Base-by-base conservation (phyloP, 2,113 vertebrate species). In the Xiphophorus maculatus region DNA sequence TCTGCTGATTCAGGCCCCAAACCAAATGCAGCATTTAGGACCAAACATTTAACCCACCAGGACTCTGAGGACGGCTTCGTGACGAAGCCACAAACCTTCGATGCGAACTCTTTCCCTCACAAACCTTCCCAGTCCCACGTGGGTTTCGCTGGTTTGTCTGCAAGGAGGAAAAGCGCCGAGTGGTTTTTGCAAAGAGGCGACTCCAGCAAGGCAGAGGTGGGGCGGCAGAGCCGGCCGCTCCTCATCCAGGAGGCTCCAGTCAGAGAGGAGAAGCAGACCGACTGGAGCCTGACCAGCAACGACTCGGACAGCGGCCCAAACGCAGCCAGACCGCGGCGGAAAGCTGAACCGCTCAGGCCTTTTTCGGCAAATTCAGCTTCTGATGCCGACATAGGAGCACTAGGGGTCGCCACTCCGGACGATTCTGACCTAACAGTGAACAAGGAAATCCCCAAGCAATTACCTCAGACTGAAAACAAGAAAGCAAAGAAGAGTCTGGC, bases 201-300 rank as follows among this genome's bases (percentile, higher is more conserved):
- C 35, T 58, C 71, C 0, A 66, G 76, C 44, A 79, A 67, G 72
- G 40, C 74, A 11, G 42, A 85, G 44, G 61, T 79, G 9, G 77
- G 61, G 40, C 25, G 0, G 12, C 82, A 60, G 19, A 73, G 70
- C 27, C 71, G 84, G 37, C 51, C 86, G 12, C 76, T 81, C 44
- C 76, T 88, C 54, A 66, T 91, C 40, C 89, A 88, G 80, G 95
- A 96, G 76, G 54, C 92, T 68, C 95, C 95, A 0, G 95, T 95
- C 63, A 92, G 94, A 79, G 96, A 96, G 15, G 92, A 93, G 44
- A 77, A 81, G 33, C 91, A 74, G 10, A 65, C 77, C 1, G 87
- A 93, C 58, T 94, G 95, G 95, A 95, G 88, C 76, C 76, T 89
- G 74, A 84, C 14, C 82, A 77, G 19, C 66, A 89, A 68, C 22